Base-by-base conservation (phyloP, 2,888 invertebrate species). In the Carpatolechia fugitivella region DNA sequence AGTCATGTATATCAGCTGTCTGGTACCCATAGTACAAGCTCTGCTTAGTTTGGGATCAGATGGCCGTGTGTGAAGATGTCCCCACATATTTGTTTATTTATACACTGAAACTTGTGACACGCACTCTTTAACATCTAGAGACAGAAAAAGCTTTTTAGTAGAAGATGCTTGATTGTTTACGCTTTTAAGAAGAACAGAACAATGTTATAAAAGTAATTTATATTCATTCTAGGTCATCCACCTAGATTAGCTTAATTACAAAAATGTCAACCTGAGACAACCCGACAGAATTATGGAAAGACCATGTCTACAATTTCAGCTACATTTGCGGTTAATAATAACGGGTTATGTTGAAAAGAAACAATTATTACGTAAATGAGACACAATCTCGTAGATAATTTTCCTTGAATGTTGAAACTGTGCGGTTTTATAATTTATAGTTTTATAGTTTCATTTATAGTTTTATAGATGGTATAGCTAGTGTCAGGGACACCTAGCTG, bases 401-500 rank as follows among this genome's bases (percentile, higher is more conserved):
- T 70, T 67, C 63, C 64, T 66, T 65, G 63, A 64, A 62, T 59
- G 59, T 61, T 53, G 64, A 61, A 55, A 60, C 56, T 54, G n/a
- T n/a, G 63, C 41, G 59, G 62, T 67, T 67, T 65, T 63, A 62
- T 59, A 58, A 59, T 63, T 65, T 59, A 60, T 60, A 57, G 38
- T 50, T 65, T 65, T 64, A 68, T 60, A 64, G 38, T 49, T n/a
- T n/a, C n/a, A 59, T 63, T 65, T 59, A 60, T 60, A 57, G 38
- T 50, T 65, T 66, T 64, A 69, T 61, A 64, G 58, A 65, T 65
- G 61, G 62, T 52, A 67, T 67, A 63, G 61, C 58, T 57, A 56
- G 58, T 67, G 70, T 66, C 74, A 72, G 60, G 70, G 68, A 58
- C 66, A 63, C 55, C 53, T 18, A 44, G 44, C n/a, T 18, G 24